A percentile compares a stretch with the other conserved stretches of the same genome.
These are phyloP conservation scores for Coracias cyanogaster DNA, from an alignment of 2,797 vertebrate species.

Conservation along the genomic window DNA sequence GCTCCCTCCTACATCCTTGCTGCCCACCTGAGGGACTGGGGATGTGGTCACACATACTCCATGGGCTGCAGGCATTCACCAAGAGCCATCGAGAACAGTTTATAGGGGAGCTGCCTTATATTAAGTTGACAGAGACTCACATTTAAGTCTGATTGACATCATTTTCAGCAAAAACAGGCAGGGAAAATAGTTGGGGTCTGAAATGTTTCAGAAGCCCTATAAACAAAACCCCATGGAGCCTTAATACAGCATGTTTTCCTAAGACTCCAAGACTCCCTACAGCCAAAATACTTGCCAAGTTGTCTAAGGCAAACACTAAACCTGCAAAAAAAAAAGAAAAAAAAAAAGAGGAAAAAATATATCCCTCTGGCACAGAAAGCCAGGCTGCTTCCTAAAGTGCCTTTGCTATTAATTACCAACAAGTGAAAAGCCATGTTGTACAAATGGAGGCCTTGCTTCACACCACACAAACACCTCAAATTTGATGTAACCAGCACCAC, in stretches of 20 bases:
- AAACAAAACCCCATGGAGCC: not conserved
- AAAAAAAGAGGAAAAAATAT: too few relatives aligned
- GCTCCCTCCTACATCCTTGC: not conserved
- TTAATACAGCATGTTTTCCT: not conserved
- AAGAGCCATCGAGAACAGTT: not conserved
- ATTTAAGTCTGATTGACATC: not conserved
- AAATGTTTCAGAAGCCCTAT: conserved; percentile 12
- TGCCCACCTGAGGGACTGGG: not conserved
- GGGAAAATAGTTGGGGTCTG: not conserved
- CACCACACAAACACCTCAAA: not conserved
- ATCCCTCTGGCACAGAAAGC: not conserved
- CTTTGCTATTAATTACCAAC: not conserved
- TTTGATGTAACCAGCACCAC: not conserved
- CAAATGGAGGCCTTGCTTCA: not conserved
- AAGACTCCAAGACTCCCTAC: not conserved
- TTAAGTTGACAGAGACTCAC: not conserved
- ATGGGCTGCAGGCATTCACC: not conserved
- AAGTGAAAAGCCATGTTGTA: not conserved
- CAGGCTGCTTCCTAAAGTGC: not conserved
- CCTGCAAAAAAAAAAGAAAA: not conserved
- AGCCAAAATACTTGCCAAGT: not conserved
- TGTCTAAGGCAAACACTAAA: not conserved
- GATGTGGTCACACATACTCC: not conserved
- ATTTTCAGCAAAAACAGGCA: not conserved
- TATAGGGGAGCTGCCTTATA: not conserved